Evolutionary conservation across 2,888 invertebrate species (phyloP).

Genomic region (Seladonia tumulorum): DNA sequence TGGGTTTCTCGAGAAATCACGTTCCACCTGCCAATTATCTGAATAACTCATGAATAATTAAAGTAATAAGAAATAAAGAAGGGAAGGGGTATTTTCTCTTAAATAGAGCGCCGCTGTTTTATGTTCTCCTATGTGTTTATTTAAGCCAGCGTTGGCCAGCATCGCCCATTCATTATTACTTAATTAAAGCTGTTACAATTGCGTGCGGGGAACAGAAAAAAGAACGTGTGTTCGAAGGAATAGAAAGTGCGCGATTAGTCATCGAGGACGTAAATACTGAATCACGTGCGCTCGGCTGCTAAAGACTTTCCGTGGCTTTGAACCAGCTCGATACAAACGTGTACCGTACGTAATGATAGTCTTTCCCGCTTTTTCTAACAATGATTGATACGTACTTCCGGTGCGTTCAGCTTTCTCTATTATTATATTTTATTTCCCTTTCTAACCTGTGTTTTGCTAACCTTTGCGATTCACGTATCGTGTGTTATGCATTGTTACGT

Average conservation of each 20-base stretch:
- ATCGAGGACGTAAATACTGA: slow-evolving; percentile 58
- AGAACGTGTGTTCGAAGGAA: slow-evolving; percentile 43
- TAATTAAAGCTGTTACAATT: slow-evolving; percentile 20
- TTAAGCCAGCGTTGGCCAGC: not conserved
- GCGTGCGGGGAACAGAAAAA: slow-evolving; percentile 15
- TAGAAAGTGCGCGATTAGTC: slow-evolving; percentile 72
- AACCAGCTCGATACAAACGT: not conserved
- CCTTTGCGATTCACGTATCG: not conserved
- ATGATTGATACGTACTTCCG: not conserved
- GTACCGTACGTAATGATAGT: not conserved
- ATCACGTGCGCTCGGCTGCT: slow-evolving; percentile 27
- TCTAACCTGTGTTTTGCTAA: not conserved
- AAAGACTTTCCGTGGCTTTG: slow-evolving; percentile 14
- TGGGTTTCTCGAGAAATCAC: not conserved
- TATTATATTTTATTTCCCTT: not conserved
- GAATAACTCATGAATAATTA: not conserved
- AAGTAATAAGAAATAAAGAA: not conserved
- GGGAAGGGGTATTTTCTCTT: not conserved
- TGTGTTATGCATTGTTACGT: not conserved
- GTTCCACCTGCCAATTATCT: not conserved
- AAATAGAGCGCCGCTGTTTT: not conserved
- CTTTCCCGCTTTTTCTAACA: not conserved
- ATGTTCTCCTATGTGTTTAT: not conserved
- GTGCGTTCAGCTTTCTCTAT: not conserved
- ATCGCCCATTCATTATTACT: not conserved